A percentile compares a stretch with the other conserved stretches of the same genome.
Conservation (phyloP, 2,888 invertebrate species). For the Chrysina gloriosa region DNA sequence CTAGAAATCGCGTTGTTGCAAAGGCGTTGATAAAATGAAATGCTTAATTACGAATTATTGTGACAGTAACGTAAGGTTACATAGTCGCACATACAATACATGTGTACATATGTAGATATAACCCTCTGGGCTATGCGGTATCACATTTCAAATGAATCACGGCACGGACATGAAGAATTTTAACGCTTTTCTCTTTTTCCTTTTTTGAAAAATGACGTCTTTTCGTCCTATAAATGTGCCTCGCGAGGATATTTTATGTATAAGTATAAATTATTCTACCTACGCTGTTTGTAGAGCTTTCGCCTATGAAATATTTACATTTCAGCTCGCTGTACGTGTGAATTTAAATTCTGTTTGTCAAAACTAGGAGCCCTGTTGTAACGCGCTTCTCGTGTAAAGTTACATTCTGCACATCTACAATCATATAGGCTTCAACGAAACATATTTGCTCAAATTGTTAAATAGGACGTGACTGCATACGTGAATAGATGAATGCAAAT, state of each 20-base stretch:
- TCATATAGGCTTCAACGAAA: constrained; percentile 32
- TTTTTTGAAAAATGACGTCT: constrained; percentile 30
- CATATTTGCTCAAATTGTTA: constrained; percentile 25
- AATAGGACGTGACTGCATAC: constrained; percentile 22
- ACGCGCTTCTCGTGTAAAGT: constrained; percentile 7
- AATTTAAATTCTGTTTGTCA: constrained; percentile 59
- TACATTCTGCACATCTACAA: constrained; percentile 13
- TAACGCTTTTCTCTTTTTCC: not conserved
- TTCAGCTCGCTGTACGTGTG: constrained; percentile 55
- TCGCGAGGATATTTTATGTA: constrained; percentile 53
- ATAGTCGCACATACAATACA: too few relatives aligned
- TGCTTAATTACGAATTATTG: constrained; percentile 15
- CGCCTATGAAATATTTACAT: constrained; percentile 58
- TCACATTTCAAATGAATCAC: constrained; percentile 38
- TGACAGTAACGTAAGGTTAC: constrained; percentile 16
- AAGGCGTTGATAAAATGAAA: constrained; percentile 9
- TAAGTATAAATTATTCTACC: constrained; percentile 58
- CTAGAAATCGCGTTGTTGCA: too few relatives aligned
- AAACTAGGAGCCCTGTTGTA: constrained; percentile 50
- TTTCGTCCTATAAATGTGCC: constrained; percentile 37
- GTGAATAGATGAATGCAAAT: constrained; percentile 16
- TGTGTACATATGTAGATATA: not conserved
- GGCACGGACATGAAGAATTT: constrained; percentile 12
- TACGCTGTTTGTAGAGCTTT: constrained; percentile 55
- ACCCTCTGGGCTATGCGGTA: constrained; percentile 6